Conservation (phyloP, 1,140 invertebrate species). For the Caenorhabditis inopinata region DNA sequence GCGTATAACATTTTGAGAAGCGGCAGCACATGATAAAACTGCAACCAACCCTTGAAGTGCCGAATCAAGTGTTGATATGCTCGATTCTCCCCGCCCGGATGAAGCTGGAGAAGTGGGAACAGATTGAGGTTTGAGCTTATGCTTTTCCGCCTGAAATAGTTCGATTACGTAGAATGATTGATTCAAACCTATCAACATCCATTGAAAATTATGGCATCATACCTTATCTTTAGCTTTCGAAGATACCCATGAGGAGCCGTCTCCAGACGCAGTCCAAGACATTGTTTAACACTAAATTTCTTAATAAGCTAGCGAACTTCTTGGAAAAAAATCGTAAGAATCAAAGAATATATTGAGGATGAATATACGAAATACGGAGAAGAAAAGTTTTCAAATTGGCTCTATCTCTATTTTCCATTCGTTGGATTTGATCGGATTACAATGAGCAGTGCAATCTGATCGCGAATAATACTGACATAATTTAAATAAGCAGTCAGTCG, state of each 20-base stretch:
- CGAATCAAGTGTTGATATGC: constrained; percentile 18
- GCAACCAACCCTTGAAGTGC: constrained; percentile 15
- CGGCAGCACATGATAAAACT: neutral
- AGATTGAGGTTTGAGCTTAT: constrained; percentile 28
- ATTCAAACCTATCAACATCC: neutral
- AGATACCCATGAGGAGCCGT: constrained; percentile 19
- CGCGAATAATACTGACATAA: constrained; percentile 20
- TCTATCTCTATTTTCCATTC: neutral
- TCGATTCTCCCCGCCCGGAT: neutral
- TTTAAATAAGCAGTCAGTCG: neutral
- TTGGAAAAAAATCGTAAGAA: neutral
- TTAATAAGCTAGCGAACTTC: neutral
- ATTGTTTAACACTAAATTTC: neutral
- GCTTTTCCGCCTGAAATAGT: neutral
- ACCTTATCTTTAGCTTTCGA: neutral
- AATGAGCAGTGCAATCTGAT: constrained; percentile 20
- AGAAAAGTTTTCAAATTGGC: neutral
- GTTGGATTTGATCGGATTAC: constrained; percentile 15
- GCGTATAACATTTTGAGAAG: no score
- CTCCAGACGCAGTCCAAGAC: constrained; percentile 10
- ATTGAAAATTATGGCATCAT: neutral
- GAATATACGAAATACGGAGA: neutral
- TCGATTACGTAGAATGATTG: no score
- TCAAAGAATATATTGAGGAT: neutral
- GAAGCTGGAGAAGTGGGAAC: neutral